Base-by-base conservation (phyloP, 1,140 invertebrate genomes). In the Sesamia nonagrioides region DNA sequence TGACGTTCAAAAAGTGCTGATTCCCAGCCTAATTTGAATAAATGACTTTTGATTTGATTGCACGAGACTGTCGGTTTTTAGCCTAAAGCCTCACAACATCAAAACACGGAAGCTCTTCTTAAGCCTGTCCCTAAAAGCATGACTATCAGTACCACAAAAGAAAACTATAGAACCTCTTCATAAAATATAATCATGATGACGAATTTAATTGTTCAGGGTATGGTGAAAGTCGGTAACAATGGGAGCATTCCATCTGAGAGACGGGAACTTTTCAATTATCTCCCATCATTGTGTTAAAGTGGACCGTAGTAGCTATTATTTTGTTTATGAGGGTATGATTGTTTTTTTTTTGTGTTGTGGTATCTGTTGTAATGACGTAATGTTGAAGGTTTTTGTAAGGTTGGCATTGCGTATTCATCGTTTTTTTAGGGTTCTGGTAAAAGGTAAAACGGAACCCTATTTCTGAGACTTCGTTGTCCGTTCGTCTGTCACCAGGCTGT, bases 231-330 rank as follows among this genome's bases (percentile, higher is more conserved):
- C n/a, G 35, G 18, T 27, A 68, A 77, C 74, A 77, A 77, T 66
- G 54, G 74, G 7, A 37, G 61, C 74, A 77, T 77, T 77, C 74
- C 74, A 60, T 21, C 40, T 42, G 73, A 17, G 9, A 27, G 33
- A 37, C 40, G 60, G 33, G 74, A 68, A 77, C 33, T 66, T 77
- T 77, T 77, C 74, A 77, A 77, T 76, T 76, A 76, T 76, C 73
- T 61, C 6, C 8, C 74, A 33, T 7, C 48, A 68, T 77, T 77
- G 74, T 77, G 60, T 77, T 77, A 42, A 66, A 77, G 61, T 77
- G 48, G 48, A 66, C n/a, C 33, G 27, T 50, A 2, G 27, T 17
- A 35, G 73, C 54, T 27, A 52, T 48, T 75, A 56, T 60, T 75
- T 75, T 56, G 56, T 75, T 60, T 74, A 68, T 61, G 35, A n/a